Evolutionary conservation across 2,797 vertebrate genomes (phyloP).

Genomic region (Zalophus californianus): DNA sequence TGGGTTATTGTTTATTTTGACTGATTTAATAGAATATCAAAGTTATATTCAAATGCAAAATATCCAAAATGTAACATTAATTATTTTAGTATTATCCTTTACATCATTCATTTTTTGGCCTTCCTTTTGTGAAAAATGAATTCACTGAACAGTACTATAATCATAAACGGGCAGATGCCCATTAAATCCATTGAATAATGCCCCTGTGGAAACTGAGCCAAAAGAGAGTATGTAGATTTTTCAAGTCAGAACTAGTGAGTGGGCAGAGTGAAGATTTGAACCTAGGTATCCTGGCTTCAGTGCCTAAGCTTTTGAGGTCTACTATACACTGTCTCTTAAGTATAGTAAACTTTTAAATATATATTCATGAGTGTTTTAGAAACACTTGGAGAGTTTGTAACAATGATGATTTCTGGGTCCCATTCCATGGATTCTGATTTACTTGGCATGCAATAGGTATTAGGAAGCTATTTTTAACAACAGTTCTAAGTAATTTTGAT

Average conservation of each 20-base stretch:
- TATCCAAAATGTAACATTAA: neutral
- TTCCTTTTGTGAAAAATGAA: neutral
- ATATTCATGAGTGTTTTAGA: neutral
- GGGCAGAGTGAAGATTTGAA: neutral
- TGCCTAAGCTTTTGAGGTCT: neutral
- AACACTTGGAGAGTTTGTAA: neutral
- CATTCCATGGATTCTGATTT: neutral
- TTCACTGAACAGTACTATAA: neutral
- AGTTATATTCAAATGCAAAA: neutral
- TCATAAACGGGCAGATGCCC: neutral
- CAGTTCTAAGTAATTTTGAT: neutral
- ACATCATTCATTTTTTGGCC: neutral
- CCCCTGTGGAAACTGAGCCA: neutral
- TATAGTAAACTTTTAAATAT: neutral
- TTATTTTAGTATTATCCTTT: conserved; percentile 25
- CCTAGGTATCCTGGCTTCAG: neutral
- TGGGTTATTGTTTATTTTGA: conserved; percentile 43
- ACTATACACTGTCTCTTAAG: neutral
- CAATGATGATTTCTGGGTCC: neutral
- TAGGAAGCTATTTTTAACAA: neutral
- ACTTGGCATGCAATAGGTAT: neutral
- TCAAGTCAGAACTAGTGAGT: neutral
- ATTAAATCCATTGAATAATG: neutral
- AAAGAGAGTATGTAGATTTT: neutral
- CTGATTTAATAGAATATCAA: neutral